Conservation (phyloP, 1,140 invertebrate species). For the Solenopsis invicta region DNA sequence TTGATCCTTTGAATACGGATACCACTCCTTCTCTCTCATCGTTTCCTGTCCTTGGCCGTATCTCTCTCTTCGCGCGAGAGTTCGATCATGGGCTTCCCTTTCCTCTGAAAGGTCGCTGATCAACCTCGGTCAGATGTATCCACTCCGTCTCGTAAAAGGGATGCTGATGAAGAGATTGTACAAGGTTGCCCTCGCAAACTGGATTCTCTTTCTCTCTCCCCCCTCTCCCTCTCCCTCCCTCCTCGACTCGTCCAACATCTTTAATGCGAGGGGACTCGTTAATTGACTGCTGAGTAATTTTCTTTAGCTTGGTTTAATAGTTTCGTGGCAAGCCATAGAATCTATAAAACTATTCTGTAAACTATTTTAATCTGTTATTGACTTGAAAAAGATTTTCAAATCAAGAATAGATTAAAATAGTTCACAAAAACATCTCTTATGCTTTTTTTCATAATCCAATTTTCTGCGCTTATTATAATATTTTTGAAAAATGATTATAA, state of each 20-base stretch:
- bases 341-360: slow-evolving; percentile 9
- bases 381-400: not conserved
- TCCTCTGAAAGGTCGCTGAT: slow-evolving; percentile 37
- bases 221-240: not conserved
- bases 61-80: slow-evolving; percentile 17
- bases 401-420: no score
- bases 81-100: slow-evolving; percentile 37
- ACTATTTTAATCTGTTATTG: not conserved
- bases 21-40: slow-evolving; percentile 3
- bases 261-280: slow-evolving; percentile 49
- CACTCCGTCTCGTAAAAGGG: slow-evolving; percentile 27
- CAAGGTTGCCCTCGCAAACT: not conserved
- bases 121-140: slow-evolving; percentile 46
- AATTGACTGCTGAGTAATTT: slow-evolving; percentile 51
- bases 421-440: not conserved
- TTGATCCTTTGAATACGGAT: slow-evolving; percentile 42
- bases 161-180: slow-evolving; percentile 26
- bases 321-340: slow-evolving; percentile 4
- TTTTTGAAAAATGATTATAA: not conserved
- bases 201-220: slow-evolving; percentile 5
- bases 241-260: slow-evolving; percentile 13
- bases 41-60: slow-evolving; percentile 51
- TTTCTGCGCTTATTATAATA: not conserved
- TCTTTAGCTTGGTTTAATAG: slow-evolving; percentile 33
- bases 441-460: not conserved